Evolutionary conservation across 2,888 invertebrate genomes (phyloP), one percentile per base, ranked within the genome.

Genomic region (Agonum fuliginosum): DNA sequence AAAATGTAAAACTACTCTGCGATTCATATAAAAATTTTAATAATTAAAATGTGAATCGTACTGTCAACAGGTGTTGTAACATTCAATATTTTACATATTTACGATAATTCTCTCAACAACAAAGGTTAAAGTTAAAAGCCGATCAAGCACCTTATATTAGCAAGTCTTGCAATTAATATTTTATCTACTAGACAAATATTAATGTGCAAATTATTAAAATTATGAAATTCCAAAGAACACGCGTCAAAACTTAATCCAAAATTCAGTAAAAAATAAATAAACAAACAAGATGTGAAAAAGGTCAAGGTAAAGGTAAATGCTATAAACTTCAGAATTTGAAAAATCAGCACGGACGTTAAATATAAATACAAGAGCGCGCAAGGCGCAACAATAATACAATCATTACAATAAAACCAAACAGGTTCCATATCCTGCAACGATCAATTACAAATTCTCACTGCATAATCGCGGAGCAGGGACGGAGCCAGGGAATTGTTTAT

Each of bases 391-490:
- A 54, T 54, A 54, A 54, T 54, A 54, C 54, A 54, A 37, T 37
- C 24, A 12, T n/a, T 17, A 62, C 58, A 62, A 62, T 62, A 62
- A 62, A 62, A 62, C 58, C 6, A 62, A 30, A 62, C 58, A 62
- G 58, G 58, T 62, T 62, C 27, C 30, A 30, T 30, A 62, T 62
- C 58, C 58, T 62, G 58, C 58, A 62, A 62, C n/a, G 58, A 30
- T 62, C 58, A 62, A 62, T 62, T 62, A 62, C 58, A 62, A 62
- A 62, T 62, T 62, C 30, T 27, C 58, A 30, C 58, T 27, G 58
- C 58, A 30, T 62, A 30, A 62, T 62, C 27, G 30, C 17, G 5
- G n/a, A 5, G 17, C 27, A 62, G 58, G 8, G 30, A 5, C 27
- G 58, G 30, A 14, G 8, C 24, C 54, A 24, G 22, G 27, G 24